phyloP scores from a whole-genome alignment of 2,888 invertebrate species.

The Cryptosula pallasiana region DNA sequence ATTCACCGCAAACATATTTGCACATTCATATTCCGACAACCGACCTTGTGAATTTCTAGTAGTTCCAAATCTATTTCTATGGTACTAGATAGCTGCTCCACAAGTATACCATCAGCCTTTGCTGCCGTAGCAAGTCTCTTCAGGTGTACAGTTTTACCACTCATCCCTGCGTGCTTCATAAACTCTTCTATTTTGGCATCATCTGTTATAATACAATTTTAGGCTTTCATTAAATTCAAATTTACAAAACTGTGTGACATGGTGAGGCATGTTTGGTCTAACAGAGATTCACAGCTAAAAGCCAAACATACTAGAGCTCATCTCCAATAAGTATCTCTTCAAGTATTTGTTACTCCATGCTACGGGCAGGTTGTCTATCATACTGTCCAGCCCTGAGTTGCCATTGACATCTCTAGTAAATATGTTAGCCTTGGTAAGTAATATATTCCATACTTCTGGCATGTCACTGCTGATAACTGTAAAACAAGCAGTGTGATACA shows the following conservation, averaged over 20 bases:
- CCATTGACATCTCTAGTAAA: not conserved
- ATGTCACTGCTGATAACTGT: not conserved
- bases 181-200: not conserved
- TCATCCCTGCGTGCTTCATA: not conserved
- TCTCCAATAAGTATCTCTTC: not conserved
- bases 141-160: not conserved
- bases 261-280: no score
- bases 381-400: not conserved
- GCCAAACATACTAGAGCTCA: not conserved
- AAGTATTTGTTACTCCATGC: not conserved
- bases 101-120: not conserved
- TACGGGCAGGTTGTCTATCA: not conserved
- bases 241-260: no score
- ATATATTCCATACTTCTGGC: not conserved
- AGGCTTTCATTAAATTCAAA: no score
- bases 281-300: not conserved
- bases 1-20: no score
- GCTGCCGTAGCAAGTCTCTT: not conserved
- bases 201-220: no score
- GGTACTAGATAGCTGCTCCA: not conserved
- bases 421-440: constrained; percentile 6
- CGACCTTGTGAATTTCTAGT: not conserved
- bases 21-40: no score
- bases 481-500: not conserved
- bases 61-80: not conserved